A percentile compares a stretch with the other conserved stretches of the same genome.
phyloP scores from a whole-genome alignment of 2,888 invertebrate species.

The Cepaea hortensis region DNA sequence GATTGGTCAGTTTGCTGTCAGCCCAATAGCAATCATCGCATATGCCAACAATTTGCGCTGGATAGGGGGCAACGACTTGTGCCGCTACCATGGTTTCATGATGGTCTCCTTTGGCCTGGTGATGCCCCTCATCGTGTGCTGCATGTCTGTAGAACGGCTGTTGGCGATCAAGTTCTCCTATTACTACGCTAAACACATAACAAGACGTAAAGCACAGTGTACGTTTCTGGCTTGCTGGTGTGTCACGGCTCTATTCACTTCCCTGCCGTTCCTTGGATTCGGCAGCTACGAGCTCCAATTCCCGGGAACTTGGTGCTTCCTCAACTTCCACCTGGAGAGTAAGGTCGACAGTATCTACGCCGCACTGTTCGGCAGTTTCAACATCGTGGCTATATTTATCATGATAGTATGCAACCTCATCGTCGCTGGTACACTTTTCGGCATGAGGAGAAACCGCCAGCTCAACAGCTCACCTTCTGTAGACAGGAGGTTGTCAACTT shows the following conservation, averaged over 20 bases:
- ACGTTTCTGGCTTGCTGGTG: conserved; percentile 58
- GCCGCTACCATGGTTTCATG: conserved; percentile 74
- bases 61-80: conserved; percentile 72
- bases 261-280: conserved; percentile 72
- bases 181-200: conserved; percentile 69
- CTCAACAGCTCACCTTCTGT: conserved; percentile 54
- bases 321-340: conserved; percentile 68
- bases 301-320: conserved; percentile 76
- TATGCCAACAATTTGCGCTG: conserved; percentile 72
- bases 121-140: conserved; percentile 73
- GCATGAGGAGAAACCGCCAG: conserved; percentile 59
- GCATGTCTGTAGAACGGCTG: conserved; percentile 75
- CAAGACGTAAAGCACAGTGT: conserved; percentile 66
- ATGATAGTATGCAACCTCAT: conserved; percentile 66
- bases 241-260: conserved; percentile 60
- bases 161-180: conserved; percentile 73
- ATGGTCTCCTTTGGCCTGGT: conserved; percentile 75
- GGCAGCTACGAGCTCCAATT: conserved; percentile 73
- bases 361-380: conserved; percentile 69
- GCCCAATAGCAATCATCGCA: conserved; percentile 67
- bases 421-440: conserved; percentile 63
- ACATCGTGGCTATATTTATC: conserved; percentile 62
- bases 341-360: conserved; percentile 64
- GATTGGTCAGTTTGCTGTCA: conserved; percentile 73
- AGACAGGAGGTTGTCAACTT: conserved; percentile 44